Conservation (phyloP, 2,888 invertebrate species). For the Synanthedon vespiformis region DNA sequence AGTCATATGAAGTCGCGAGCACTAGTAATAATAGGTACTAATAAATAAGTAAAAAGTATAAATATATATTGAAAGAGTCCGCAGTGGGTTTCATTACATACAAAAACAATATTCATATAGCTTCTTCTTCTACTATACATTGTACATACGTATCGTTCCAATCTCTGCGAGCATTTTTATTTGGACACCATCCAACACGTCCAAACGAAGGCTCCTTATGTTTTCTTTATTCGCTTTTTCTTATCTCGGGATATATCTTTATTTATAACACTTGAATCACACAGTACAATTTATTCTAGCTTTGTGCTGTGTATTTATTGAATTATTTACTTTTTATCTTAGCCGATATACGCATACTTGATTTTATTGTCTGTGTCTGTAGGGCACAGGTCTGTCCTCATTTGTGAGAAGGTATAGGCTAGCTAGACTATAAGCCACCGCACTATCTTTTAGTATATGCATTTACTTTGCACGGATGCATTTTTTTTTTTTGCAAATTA, state of each 20-base stretch:
- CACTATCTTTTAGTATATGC: no score
- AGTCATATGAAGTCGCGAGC: no score
- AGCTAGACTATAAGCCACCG: no score
- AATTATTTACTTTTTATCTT: not conserved
- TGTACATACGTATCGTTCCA: not conserved
- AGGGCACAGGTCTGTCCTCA: not conserved
- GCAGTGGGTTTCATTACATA: no score
- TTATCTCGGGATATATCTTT: not conserved
- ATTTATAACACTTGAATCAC: not conserved
- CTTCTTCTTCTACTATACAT: not conserved
- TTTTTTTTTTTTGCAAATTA: no score
- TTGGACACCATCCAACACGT: not conserved
- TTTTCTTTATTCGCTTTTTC: not conserved
- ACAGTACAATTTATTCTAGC: not conserved
- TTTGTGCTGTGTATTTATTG: not conserved
- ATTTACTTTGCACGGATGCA: no score
- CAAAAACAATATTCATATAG: no score
- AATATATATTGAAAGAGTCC: not conserved
- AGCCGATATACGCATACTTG: not conserved
- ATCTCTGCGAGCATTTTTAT: not conserved
- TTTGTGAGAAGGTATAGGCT: no score
- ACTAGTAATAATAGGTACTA: no score
- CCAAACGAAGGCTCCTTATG: not conserved
- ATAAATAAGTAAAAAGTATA: no score
- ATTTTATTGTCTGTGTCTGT: not conserved